Evolutionary conservation across 2,888 invertebrate species (phyloP).

Genomic region (Sympetrum striolatum): DNA sequence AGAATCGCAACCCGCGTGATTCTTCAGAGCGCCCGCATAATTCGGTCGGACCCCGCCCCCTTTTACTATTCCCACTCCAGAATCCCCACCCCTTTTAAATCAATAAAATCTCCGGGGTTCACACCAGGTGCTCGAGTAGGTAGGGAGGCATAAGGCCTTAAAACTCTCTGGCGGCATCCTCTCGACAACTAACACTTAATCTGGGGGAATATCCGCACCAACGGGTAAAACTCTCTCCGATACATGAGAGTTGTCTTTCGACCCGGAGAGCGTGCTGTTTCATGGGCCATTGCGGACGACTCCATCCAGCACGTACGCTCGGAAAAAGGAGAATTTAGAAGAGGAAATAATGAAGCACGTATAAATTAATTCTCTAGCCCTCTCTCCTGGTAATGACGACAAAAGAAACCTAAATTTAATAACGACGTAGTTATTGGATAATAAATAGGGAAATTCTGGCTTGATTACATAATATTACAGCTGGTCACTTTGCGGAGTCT

Average conservation of each 20-base stretch:
- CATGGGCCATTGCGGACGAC: neutral
- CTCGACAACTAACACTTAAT: neutral
- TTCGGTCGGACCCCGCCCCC: neutral
- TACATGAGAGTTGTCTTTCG: neutral
- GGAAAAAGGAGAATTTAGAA: neutral
- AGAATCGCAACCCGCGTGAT: too few species aligned
- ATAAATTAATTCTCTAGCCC: neutral
- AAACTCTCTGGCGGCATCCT: neutral
- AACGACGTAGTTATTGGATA: too few species aligned
- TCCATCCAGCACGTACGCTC: neutral
- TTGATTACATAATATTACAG: too few species aligned
- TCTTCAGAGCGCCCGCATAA: too few species aligned
- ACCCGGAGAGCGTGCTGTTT: neutral
- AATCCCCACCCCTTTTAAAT: neutral
- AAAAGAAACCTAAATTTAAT: too few species aligned
- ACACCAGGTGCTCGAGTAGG: slow-evolving; percentile 40
- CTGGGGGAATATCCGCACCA: neutral
- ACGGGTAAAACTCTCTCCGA: neutral
- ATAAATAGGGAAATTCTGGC: too few species aligned
- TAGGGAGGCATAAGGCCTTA: neutral
- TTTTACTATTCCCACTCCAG: neutral
- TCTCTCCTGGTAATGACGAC: too few species aligned
- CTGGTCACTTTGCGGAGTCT: too few species aligned
- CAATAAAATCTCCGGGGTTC: slow-evolving; percentile 44
- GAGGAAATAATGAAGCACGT: neutral